Evolutionary conservation across 2,888 invertebrate genomes (phyloP), one percentile per base, ranked within the genome.

Genomic region (Noctua fimbriata): DNA sequence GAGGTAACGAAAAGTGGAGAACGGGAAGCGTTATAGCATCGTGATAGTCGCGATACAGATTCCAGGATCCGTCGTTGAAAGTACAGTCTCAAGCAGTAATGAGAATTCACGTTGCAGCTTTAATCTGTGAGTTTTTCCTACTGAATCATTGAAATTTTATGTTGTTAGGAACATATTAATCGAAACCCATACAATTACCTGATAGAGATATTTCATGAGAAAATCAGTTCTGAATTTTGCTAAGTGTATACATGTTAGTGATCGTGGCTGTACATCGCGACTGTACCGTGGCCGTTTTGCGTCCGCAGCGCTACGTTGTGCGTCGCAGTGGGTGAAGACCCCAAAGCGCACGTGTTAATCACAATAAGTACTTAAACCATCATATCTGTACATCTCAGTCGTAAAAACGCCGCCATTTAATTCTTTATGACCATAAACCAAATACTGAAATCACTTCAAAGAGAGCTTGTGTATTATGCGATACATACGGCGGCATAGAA

Each of bases 321-420:
- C 4, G 65, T 44, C 28, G 18, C 67, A 67, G 67, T 67, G 47
- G 18, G 47, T 9, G 67, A 44, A 7, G 67, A 9, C 5, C 67
- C n/a, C 4, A 28, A 73, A 81, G 47, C 74, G 41, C 88, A 88
- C 88, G 83, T 89, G 89, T 74, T 76, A 90, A 90, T 90, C 86
- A 89, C 86, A 87, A 90, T 88, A 88, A 89, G 87, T 91, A 90
- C 90, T 76, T 73, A 88, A 90, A 90, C 86, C 88, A 89, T 88
- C 92, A 92, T 89, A 90, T 91, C 91, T 91, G 90, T 91, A 90
- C 91, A 93, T 93, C 90, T 90, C 81, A 89, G 90, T 92, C 90
- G 91, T 93, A 93, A 94, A 94, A 94, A 91, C 88, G 87, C 89
- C 87, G 90, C 89, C 89, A 89, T 92, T 93, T 92, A 92, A 94